Percentiles rank a stretch among this genome's conserved stretches.
Conservation (phyloP, 2,113 vertebrate species). For the Pipa parva region DNA sequence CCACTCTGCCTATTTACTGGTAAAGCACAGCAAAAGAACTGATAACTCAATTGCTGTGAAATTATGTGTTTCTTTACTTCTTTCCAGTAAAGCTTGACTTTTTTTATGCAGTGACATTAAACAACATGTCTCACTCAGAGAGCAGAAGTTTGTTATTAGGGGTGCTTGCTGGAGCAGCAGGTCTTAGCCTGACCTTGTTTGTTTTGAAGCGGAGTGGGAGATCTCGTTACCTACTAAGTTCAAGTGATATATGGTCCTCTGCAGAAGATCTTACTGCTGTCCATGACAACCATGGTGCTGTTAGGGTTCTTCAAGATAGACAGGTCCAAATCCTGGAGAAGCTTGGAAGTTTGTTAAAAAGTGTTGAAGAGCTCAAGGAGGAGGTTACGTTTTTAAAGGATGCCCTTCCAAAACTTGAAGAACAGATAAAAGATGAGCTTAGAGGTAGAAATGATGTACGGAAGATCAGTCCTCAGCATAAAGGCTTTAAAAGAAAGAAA, state of each 20-base stretch:
- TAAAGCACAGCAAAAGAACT: neutral
- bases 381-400: slow-evolving; percentile 82
- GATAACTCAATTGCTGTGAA: neutral
- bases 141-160: slow-evolving; percentile 76
- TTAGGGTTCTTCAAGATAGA: slow-evolving; percentile 53
- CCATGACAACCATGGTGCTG: slow-evolving; percentile 40
- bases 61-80: neutral
- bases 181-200: slow-evolving; percentile 71
- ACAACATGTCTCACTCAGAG: slow-evolving; percentile 75
- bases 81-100: neutral
- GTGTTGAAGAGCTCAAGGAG: slow-evolving; percentile 82
- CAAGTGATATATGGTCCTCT: slow-evolving; percentile 29
- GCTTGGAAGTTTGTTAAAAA: slow-evolving; percentile 74
- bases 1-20: neutral
- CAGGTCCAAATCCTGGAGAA: slow-evolving; percentile 83
- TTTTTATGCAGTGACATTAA: neutral
- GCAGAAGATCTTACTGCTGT: slow-evolving; percentile 38
- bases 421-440: slow-evolving; percentile 75
- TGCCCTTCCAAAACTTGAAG: slow-evolving; percentile 76
- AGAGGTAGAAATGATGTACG: slow-evolving; percentile 53
- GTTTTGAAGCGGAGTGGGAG: slow-evolving; percentile 67
- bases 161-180: slow-evolving; percentile 79
- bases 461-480: slow-evolving; percentile 66
- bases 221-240: slow-evolving; percentile 10
- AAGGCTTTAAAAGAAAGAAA: slow-evolving; percentile 69